Conservation (phyloP, 2,113 vertebrate species). For the Percina caprodes region DNA sequence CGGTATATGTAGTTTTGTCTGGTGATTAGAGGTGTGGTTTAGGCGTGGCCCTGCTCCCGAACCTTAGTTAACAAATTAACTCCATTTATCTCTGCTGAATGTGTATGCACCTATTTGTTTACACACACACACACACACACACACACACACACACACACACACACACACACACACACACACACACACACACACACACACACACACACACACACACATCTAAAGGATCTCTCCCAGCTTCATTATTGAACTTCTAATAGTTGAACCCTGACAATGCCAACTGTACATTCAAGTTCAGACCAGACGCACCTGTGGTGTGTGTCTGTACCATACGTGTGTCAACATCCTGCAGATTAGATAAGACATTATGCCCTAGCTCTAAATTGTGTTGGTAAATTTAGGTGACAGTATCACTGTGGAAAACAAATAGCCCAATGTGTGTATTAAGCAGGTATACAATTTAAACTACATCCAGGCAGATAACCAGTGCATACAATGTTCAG, state of each 20-base stretch:
- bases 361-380: not conserved
- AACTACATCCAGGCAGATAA: not conserved
- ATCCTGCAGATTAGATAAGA: constrained; percentile 61
- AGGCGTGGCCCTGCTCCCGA: no score
- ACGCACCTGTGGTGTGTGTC: not conserved
- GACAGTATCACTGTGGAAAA: not conserved
- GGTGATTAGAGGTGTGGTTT: no score
- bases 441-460: not conserved
- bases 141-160: no score
- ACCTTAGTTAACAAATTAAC: no score
- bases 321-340: constrained; percentile 48
- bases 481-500: no score
- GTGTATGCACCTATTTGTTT: constrained; percentile 35
- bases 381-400: constrained; percentile 19
- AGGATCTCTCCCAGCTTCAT: no score
- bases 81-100: not conserved
- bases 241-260: not conserved
- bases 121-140: not conserved
- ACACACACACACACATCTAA: no score
- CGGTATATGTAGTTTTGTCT: no score
- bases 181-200: no score
- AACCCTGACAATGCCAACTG: constrained; percentile 51
- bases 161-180: no score
- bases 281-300: constrained; percentile 42
- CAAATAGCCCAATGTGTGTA: not conserved